Percentiles rank a stretch among this genome's conserved stretches.
phyloP scores from a whole-genome alignment of 1,140 invertebrate genomes.

The Ylistrum balloti region DNA sequence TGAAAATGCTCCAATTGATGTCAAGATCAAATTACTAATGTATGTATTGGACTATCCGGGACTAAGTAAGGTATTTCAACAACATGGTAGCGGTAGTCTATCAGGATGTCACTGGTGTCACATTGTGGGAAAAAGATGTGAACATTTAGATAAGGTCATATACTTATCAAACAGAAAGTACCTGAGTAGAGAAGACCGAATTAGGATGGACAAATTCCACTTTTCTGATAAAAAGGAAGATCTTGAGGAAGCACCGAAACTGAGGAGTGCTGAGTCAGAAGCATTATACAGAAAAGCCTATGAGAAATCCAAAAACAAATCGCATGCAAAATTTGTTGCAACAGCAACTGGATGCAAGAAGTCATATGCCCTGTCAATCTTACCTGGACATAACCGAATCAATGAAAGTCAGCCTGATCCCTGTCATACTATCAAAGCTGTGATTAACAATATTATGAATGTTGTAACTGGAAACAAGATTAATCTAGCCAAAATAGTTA shows the following conservation, averaged over 20 bases:
- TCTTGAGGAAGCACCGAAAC: constrained; percentile 26
- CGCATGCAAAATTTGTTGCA: constrained; percentile 30
- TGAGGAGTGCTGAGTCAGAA: constrained; percentile 16
- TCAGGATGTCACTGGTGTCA: neutral
- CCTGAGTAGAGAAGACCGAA: neutral
- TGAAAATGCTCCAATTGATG: neutral
- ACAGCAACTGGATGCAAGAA: constrained; percentile 41
- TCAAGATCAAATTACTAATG: constrained; percentile 2
- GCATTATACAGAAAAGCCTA: constrained; percentile 20
- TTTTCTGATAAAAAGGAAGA: constrained; percentile 12
- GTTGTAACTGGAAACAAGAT: neutral
- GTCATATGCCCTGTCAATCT: constrained; percentile 9
- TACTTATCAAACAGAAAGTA: constrained; percentile 1
- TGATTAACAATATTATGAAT: neutral
- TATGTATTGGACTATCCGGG: neutral
- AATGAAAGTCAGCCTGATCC: constrained; percentile 32
- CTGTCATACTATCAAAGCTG: neutral
- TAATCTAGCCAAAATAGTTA: neutral
- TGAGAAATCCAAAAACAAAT: constrained; percentile 33
- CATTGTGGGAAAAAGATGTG: too few species aligned
- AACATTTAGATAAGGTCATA: neutral
- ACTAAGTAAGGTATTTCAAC: neutral
- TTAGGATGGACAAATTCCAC: neutral
- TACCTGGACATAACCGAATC: constrained; percentile 40
- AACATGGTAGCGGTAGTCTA: neutral